Evolutionary conservation across 1,140 invertebrate genomes (phyloP), one percentile per base, ranked within the genome.

Genomic region (Teleopsis dalmanni): DNA sequence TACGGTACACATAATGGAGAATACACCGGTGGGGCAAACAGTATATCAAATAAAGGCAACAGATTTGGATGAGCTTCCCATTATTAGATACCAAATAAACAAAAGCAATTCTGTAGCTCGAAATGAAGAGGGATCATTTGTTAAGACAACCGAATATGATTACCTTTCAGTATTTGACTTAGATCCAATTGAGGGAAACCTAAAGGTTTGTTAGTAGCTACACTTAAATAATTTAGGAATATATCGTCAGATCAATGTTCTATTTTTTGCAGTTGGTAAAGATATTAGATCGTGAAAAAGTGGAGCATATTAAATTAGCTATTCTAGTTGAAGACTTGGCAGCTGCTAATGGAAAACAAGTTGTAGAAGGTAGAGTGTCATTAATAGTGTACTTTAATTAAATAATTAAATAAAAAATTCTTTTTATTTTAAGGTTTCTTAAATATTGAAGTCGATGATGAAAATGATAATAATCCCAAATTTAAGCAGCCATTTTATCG

Each of bases 381-480:
- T 1, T 4, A 40, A 4, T 2, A 11, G 9, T 45, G 11, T 34
- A 4, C 11, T 40, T 7, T 19, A 40, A 22, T 4, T 13, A 40
- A 25, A 23, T 40, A 6, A 4, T 13, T 5, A 34, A 5, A 9
- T 34, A 14, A 1, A 16, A 6, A 5, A 13, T 34, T n/a, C 26
- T 22, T 19, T 36, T 35, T 48, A 19, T 27, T 9, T 41, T 14
- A 58, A 78, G 83, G 82, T 0, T 83, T 78, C 7, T 69, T 93
- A 0, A 87, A 79, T 18, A 81, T 93, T 37, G 71, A 85, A 29
- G 78, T 94, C 7, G 81, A 87, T 37, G 88, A 91, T 64, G 85
- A 89, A 48, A 97, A 98, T 61, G 93, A 97, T 54, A 95, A 96
- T 60, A 85, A 87, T 65, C 93, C 92, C 0, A 80, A 81, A 55